Conservation (phyloP, 2,888 invertebrate genomes). For the Spisula solida region DNA sequence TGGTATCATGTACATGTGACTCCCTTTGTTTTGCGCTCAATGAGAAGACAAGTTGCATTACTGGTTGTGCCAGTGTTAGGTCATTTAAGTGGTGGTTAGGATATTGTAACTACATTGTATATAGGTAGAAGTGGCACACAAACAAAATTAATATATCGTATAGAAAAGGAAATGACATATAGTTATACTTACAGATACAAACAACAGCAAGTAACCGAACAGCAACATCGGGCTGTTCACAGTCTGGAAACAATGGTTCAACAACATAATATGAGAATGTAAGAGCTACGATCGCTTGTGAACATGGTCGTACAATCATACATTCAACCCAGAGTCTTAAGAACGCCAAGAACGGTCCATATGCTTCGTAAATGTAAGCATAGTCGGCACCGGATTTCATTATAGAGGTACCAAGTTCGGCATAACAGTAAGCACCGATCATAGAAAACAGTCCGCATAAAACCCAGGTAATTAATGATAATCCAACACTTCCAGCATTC, state of each 20-base stretch:
- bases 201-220: conserved; percentile 77
- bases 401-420: conserved; percentile 93
- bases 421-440: conserved; percentile 94
- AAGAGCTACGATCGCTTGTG: conserved; percentile 88
- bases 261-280: conserved; percentile 84
- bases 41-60: no score
- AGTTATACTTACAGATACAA: conserved; percentile 73
- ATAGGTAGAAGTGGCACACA: no score
- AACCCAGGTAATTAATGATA: conserved; percentile 98
- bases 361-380: conserved; percentile 89
- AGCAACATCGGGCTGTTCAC: conserved; percentile 77
- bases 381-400: conserved; percentile 94
- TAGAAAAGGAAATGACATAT: background rate
- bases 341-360: conserved; percentile 88
- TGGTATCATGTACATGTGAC: no score
- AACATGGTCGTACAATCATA: conserved; percentile 85
- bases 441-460: conserved; percentile 96
- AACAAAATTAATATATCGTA: no score
- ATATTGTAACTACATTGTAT: no score
- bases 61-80: no score
- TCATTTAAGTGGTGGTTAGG: no score
- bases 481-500: conserved; percentile 95
- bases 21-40: no score
- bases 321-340: conserved; percentile 89
- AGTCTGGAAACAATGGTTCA: conserved; percentile 79